Conservation (phyloP, 2,797 vertebrate species). For the Phoebastria nigripes region DNA sequence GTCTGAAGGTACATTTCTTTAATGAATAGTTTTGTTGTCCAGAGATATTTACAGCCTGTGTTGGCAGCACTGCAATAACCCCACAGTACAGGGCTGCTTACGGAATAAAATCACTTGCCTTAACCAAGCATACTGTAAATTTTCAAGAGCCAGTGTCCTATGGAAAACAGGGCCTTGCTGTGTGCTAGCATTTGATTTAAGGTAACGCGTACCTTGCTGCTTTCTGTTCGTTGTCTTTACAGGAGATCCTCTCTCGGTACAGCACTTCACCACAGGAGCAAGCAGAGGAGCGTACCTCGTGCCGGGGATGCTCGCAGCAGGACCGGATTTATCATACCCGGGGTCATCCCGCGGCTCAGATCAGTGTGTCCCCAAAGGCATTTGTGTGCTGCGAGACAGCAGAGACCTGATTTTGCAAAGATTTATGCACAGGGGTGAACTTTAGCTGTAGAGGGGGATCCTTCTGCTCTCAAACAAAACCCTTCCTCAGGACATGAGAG, state of each 20-base stretch:
- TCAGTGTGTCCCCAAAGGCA: not conserved
- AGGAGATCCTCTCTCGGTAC: not conserved
- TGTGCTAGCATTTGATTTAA: not conserved
- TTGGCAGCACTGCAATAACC: constrained; percentile 9
- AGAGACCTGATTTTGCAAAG: not conserved
- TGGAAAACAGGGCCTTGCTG: not conserved
- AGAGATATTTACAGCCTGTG: constrained; percentile 15
- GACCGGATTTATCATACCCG: accelerated
- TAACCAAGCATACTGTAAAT: constrained; percentile 40
- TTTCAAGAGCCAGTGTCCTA: not conserved
- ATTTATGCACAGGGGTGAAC: not conserved
- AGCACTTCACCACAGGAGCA: accelerated
- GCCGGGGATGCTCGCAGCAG: not conserved
- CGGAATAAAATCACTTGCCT: not conserved
- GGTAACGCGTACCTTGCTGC: accelerated
- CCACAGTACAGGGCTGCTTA: not conserved
- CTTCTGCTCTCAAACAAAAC: not conserved
- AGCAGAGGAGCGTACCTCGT: not conserved
- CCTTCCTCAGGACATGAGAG: accelerated
- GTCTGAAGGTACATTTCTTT: not conserved
- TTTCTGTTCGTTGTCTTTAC: not conserved
- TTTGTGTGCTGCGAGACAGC: not conserved
- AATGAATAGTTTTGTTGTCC: constrained; percentile 25
- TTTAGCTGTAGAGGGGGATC: accelerated
- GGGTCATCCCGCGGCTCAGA: not conserved